Conservation (phyloP, 2,113 vertebrate species). For the Prunella himalayana region DNA sequence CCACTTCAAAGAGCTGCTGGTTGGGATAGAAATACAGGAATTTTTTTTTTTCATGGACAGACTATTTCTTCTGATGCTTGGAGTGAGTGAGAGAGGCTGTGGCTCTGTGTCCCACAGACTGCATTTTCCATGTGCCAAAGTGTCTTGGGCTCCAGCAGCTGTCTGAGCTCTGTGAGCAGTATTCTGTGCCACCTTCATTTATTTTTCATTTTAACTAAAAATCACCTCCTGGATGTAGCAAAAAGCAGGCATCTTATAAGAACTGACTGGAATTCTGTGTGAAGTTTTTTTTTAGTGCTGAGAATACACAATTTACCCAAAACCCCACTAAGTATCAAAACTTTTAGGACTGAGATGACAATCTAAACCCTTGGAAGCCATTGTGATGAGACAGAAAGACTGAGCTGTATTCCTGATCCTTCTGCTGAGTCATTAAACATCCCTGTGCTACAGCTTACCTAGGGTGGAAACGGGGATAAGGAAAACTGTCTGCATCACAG, state of each 20-base stretch:
- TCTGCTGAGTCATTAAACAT: slow-evolving; percentile 41
- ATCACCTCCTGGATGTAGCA: neutral
- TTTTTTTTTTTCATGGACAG: neutral
- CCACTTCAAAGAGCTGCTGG: neutral
- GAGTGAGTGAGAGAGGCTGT: neutral
- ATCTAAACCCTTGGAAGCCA: neutral
- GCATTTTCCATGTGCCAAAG: neutral
- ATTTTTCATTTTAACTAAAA: neutral
- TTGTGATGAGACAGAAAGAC: neutral
- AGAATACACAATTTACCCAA: neutral
- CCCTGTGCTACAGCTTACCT: neutral
- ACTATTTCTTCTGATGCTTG: neutral
- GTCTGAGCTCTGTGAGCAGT: neutral
- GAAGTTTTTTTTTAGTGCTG: neutral
- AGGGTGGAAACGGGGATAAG: neutral
- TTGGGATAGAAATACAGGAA: neutral
- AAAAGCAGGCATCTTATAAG: neutral
- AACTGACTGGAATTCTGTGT: neutral
- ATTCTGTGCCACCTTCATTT: neutral
- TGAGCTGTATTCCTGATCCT: neutral
- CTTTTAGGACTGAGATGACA: neutral
- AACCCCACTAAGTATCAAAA: neutral
- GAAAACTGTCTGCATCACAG: neutral
- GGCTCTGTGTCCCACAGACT: neutral
- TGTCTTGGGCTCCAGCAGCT: neutral